A percentile compares a stretch with the other conserved stretches of the same genome.
These are phyloP conservation scores for Zapus hudsonius DNA, from an alignment of 2,113 vertebrate genomes.

Conservation along the genomic window DNA sequence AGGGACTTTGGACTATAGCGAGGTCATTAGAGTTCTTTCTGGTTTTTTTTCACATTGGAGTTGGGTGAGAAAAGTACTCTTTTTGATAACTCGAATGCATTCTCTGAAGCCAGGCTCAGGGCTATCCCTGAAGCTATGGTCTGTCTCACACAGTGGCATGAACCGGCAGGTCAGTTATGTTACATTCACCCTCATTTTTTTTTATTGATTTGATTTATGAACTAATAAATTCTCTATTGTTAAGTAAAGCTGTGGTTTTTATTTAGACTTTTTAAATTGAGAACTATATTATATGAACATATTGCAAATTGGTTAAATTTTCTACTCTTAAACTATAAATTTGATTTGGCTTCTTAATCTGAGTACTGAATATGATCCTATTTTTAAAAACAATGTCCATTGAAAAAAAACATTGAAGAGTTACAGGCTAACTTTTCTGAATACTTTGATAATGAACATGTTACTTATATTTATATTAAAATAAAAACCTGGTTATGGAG, in stretches of 20 bases:
- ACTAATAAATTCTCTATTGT: not conserved
- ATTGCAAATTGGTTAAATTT: not conserved
- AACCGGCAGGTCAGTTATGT: not conserved
- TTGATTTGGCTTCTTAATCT: not conserved
- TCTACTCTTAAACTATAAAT: not conserved
- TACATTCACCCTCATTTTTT: not conserved
- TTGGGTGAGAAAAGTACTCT: not conserved
- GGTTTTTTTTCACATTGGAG: not conserved
- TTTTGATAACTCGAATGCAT: not conserved
- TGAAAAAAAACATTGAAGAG: not conserved
- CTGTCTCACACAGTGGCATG: not conserved
- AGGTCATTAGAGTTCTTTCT: not conserved
- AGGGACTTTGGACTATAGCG: not conserved
- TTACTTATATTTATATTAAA: conserved; percentile 20
- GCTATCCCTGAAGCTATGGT: not conserved
- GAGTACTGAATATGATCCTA: not conserved
- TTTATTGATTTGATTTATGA: not conserved
- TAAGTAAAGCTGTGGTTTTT: too few relatives aligned
- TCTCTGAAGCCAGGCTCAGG: not conserved
- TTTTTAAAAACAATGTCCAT: not conserved
- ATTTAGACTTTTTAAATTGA: too few relatives aligned
- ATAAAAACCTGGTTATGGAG: not conserved
- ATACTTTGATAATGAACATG: not conserved
- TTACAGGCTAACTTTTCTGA: not conserved
- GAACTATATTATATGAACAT: too few relatives aligned